These are phyloP conservation scores for Microctonus aethiopoides DNA, from an alignment of 2,888 invertebrate species.

Conservation along the genomic window DNA sequence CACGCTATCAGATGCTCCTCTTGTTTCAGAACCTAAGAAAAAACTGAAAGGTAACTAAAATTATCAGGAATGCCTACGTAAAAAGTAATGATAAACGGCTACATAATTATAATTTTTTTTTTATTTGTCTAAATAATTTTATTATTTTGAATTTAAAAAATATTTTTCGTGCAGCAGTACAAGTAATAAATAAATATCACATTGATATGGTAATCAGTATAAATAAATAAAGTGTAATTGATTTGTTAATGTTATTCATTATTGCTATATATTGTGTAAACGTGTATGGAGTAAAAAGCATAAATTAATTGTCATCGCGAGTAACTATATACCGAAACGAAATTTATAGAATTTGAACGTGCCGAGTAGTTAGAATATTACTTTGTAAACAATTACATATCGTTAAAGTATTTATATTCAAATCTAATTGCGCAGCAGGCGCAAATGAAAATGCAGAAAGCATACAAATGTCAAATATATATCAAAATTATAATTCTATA, in stretches of 20 bases:
- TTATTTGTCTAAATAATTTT: conserved; percentile 41
- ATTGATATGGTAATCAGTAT: conserved; percentile 22
- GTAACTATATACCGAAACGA: background rate
- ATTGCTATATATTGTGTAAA: conserved; percentile 17
- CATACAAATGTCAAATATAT: conserved; percentile 33
- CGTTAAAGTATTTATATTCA: conserved; percentile 23
- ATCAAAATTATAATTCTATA: conserved; percentile 12
- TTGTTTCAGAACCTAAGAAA: conserved; percentile 88
- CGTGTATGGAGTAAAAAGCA: conserved; percentile 19
- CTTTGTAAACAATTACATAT: conserved; percentile 20
- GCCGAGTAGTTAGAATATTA: conserved; percentile 38
- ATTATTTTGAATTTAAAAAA: conserved; percentile 24
- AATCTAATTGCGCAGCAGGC: conserved; percentile 35
- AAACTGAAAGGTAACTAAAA: conserved; percentile 73
- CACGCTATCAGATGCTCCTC: conserved; percentile 70
- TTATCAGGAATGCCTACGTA: conserved; percentile 56
- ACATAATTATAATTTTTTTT: conserved; percentile 46
- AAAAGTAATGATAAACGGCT: conserved; percentile 50
- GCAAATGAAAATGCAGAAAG: conserved; percentile 37
- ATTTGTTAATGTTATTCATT: conserved; percentile 22
- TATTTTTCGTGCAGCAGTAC: conserved; percentile 36
- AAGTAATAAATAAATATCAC: conserved; percentile 27
- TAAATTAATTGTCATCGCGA: conserved; percentile 23
- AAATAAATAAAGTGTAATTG: conserved; percentile 13
- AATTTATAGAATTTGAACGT: conserved; percentile 30